Evolutionary conservation across 1,140 invertebrate species (phyloP).

Genomic region (Drosophila trapezifrons): DNA sequence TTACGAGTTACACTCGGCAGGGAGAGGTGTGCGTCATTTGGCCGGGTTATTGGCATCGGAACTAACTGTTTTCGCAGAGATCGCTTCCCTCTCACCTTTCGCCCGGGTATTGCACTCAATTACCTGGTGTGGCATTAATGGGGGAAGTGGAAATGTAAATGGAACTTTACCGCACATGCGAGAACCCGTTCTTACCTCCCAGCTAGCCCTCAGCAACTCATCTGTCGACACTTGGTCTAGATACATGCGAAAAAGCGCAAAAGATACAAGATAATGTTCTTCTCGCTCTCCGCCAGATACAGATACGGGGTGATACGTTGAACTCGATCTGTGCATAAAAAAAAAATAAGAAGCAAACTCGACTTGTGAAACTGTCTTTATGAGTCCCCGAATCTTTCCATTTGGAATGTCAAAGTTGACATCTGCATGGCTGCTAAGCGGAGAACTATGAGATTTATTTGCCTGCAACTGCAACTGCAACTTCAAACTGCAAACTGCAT

Average conservation of each 20-base stretch:
- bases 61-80: constrained; percentile 69
- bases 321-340: constrained; percentile 12
- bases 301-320: constrained; percentile 16
- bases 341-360: not conserved
- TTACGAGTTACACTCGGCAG: constrained; percentile 18
- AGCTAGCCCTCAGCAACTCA: constrained; percentile 31
- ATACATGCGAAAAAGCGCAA: constrained; percentile 46
- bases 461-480: constrained; percentile 26
- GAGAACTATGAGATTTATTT: constrained; percentile 46
- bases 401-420: constrained; percentile 72
- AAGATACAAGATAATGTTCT: constrained; percentile 44
- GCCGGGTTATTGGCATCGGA: constrained; percentile 73
- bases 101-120: constrained; percentile 55
- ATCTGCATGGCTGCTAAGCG: constrained; percentile 33
- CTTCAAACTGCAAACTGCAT: constrained; percentile 33
- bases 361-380: constrained; percentile 29
- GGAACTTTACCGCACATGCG: constrained; percentile 55
- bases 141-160: constrained; percentile 57
- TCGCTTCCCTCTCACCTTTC: constrained; percentile 50
- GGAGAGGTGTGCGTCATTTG: constrained; percentile 29
- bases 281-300: constrained; percentile 31
- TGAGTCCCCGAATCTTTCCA: constrained; percentile 24
- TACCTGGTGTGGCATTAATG: constrained; percentile 46
- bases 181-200: constrained; percentile 61
- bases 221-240: constrained; percentile 43